A percentile compares a stretch with the other conserved stretches of the same genome.
Conservation (phyloP, 2,113 vertebrate species). For the Pontoporia blainvillei region DNA sequence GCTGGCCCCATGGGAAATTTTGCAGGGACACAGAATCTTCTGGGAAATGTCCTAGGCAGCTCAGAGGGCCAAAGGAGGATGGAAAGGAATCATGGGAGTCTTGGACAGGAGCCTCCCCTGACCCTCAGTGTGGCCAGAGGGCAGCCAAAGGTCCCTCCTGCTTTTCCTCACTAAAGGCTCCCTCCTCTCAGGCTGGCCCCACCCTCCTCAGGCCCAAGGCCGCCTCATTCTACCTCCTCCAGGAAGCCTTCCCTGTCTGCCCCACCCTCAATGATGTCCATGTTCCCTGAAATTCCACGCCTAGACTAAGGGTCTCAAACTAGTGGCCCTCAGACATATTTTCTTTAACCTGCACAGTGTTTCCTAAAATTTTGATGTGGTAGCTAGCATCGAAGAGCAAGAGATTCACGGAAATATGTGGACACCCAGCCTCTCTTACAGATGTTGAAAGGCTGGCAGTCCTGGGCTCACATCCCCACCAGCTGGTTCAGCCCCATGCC, state of each 20-base stretch:
- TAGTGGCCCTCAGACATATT: neutral
- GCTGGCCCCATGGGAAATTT: neutral
- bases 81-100: neutral
- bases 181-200: neutral
- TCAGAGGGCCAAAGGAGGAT: neutral
- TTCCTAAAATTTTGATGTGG: neutral
- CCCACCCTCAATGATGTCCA: rapidly evolving
- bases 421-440: neutral
- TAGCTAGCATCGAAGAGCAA: neutral
- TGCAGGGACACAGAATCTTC: neutral
- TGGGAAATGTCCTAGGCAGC: neutral
- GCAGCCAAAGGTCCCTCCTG: neutral
- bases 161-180: rapidly evolving
- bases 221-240: neutral
- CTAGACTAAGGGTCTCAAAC: neutral
- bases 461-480: rapidly evolving
- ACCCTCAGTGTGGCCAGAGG: neutral
- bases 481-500: rapidly evolving
- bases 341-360: neutral
- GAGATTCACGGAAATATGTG: neutral
- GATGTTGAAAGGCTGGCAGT: rapidly evolving
- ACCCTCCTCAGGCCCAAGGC: neutral
- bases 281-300: neutral
- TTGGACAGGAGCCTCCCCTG: neutral
- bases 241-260: neutral